Percentiles rank a stretch among this genome's conserved stretches.
Evolutionary conservation across 2,888 invertebrate species (phyloP).

Genomic region (Chrysodeixis includens): DNA sequence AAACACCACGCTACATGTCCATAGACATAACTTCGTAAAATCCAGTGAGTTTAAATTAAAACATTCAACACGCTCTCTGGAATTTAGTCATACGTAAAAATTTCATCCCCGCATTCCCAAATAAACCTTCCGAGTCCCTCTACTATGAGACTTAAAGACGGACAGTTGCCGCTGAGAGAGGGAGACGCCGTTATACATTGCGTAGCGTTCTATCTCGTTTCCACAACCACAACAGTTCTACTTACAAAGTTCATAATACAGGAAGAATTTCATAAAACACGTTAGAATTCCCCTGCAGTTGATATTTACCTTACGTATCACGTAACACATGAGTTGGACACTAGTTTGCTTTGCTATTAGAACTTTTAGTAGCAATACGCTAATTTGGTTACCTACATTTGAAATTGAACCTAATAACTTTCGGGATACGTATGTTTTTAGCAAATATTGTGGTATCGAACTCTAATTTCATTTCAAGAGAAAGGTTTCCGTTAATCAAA

Average conservation of each 20-base stretch:
- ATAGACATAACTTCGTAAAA: conserved; percentile 1
- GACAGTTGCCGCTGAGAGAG: too few relatives aligned
- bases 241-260: too few relatives aligned
- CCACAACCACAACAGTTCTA: too few relatives aligned
- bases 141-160: too few relatives aligned
- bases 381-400: conserved; percentile 23
- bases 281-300: conserved; percentile 25
- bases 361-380: conserved; percentile 28
- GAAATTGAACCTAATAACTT: conserved; percentile 37
- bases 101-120: conserved; percentile 26
- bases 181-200: too few relatives aligned
- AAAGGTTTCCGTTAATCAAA: not conserved
- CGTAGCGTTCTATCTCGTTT: too few relatives aligned
- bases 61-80: conserved; percentile 1
- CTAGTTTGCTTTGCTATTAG: conserved; percentile 25
- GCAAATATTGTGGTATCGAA: conserved; percentile 2
- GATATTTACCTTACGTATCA: conserved; percentile 25
- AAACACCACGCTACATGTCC: not conserved
- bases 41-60: conserved; percentile 6
- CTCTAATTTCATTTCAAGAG: not conserved
- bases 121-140: conserved; percentile 10
- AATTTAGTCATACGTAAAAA: conserved; percentile 31
- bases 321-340: conserved; percentile 24
- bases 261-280: not conserved
- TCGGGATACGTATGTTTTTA: conserved; percentile 8